Conservation (phyloP, 1,140 invertebrate species). For the Pectinophora gossypiella region DNA sequence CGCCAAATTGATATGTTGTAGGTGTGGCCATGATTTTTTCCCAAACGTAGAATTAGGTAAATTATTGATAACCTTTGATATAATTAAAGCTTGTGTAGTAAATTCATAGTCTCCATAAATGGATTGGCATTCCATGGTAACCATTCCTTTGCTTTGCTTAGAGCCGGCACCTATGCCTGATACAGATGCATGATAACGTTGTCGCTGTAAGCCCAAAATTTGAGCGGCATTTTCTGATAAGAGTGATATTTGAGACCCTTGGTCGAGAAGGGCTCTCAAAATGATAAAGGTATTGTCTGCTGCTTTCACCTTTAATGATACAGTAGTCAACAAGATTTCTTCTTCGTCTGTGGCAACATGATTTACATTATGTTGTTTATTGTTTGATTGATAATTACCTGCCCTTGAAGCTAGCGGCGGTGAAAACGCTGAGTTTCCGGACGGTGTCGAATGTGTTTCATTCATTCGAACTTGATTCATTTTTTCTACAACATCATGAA, state of each 20-base stretch:
- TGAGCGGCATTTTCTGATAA: neutral
- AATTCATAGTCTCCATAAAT: neutral
- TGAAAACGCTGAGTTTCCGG: neutral
- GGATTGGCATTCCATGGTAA: neutral
- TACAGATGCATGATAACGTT: neutral
- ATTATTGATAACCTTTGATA: neutral
- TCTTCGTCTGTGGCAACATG: neutral
- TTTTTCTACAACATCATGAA: constrained; percentile 5
- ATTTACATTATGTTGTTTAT: neutral
- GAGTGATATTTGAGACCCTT: neutral
- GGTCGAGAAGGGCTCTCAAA: neutral
- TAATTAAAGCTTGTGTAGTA: neutral
- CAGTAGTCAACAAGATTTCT: neutral
- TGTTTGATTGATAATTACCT: neutral
- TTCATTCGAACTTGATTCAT: neutral
- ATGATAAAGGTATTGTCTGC: neutral
- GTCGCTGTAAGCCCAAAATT: neutral
- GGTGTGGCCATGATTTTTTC: neutral
- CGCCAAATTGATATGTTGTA: neutral
- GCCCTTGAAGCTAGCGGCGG: neutral
- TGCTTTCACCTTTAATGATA: neutral
- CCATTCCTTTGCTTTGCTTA: neutral
- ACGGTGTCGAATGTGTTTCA: neutral
- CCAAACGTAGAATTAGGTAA: neutral
- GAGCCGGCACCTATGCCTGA: neutral